Conservation (phyloP, 2,797 vertebrate genomes). For the Neoniphon sammara region DNA sequence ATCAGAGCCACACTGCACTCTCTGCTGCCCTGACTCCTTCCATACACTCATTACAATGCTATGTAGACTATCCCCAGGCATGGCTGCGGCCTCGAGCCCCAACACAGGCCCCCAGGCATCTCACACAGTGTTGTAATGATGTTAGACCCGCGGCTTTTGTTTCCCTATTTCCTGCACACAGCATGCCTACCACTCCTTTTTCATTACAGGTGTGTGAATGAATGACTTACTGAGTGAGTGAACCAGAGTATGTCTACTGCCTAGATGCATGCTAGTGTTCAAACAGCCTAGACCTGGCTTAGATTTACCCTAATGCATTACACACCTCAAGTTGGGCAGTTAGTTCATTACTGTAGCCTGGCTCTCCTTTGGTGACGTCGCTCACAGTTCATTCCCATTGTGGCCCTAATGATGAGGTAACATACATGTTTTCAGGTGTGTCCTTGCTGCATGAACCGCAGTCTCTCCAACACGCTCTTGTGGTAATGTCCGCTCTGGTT, state of each 20-base stretch:
- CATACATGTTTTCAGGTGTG: conserved; percentile 80
- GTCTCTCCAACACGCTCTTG: conserved; percentile 18
- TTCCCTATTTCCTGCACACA: conserved; percentile 66
- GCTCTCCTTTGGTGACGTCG: conserved; percentile 65
- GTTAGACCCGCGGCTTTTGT: conserved; percentile 52
- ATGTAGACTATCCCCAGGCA: conserved; percentile 49
- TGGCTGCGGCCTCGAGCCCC: conserved; percentile 32
- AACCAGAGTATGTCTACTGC: conserved; percentile 39
- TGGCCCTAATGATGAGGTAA: conserved; percentile 70
- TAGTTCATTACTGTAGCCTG: conserved; percentile 73
- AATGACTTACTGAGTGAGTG: conserved; percentile 33
- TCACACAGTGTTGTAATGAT: conserved; percentile 61
- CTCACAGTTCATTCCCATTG: conserved; percentile 82
- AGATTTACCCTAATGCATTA: conserved; percentile 72
- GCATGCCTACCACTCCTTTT: conserved; percentile 53
- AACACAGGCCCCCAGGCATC: conserved; percentile 55
- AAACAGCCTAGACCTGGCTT: conserved; percentile 68
- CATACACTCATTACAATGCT: conserved; percentile 63
- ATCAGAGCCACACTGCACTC: conserved; percentile 34
- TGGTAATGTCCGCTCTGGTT: conserved; percentile 35
- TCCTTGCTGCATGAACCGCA: conserved; percentile 45
- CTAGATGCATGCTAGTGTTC: conserved; percentile 40
- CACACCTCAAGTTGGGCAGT: conserved; percentile 63
- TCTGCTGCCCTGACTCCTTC: conserved; percentile 48
- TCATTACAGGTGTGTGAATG: conserved; percentile 72